Conservation (phyloP, 2,888 invertebrate genomes). For the Pecten maximus region DNA sequence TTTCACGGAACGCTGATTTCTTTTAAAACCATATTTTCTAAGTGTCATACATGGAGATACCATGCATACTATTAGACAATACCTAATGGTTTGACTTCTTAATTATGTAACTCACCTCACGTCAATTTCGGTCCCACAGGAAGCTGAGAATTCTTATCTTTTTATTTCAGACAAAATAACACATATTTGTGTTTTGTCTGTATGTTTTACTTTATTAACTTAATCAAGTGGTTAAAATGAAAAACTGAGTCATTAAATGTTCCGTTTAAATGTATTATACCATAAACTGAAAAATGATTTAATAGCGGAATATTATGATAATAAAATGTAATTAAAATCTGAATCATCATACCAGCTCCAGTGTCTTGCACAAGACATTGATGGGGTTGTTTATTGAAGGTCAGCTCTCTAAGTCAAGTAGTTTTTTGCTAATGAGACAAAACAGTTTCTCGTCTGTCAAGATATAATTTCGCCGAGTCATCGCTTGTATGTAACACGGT, state of each 20-base stretch:
- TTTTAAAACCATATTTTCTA: background rate
- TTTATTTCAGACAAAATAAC: background rate
- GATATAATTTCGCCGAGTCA: background rate
- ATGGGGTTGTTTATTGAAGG: background rate
- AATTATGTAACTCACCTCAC: background rate
- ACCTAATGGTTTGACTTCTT: background rate
- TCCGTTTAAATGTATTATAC: background rate
- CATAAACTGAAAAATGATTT: background rate
- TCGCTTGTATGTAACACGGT: background rate
- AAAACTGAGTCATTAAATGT: background rate
- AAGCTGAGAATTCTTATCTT: background rate
- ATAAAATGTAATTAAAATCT: background rate
- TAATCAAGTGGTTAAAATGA: background rate
- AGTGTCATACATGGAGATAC: background rate
- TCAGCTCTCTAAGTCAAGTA: background rate
- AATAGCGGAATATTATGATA: background rate
- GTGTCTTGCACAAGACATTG: background rate
- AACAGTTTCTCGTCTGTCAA: background rate
- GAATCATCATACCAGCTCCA: background rate
- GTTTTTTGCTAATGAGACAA: conserved; percentile 33
- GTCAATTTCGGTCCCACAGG: no score
- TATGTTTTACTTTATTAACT: background rate
- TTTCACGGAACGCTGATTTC: conserved; percentile 1
- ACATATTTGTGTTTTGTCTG: background rate
- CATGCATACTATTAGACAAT: background rate